A percentile compares a stretch with the other conserved stretches of the same genome.
phyloP scores from a whole-genome alignment of 2,113 vertebrate genomes.

The Eurypyga helias region DNA sequence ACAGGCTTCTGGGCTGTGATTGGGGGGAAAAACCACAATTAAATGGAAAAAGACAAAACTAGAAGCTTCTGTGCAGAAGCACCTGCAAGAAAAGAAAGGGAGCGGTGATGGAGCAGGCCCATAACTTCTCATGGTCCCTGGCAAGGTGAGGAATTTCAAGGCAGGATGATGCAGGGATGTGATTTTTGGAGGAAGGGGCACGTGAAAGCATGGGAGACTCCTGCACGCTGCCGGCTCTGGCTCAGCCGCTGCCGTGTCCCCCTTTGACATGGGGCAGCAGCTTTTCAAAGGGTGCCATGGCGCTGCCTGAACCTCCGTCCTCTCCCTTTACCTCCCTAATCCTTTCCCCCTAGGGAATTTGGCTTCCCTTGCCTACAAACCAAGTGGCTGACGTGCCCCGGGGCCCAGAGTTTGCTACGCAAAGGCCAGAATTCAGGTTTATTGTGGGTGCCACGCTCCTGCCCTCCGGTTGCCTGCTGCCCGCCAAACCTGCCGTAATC shows the following conservation, averaged over 20 bases:
- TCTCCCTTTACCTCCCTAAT: neutral
- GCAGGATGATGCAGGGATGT: neutral
- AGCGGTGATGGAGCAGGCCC: neutral
- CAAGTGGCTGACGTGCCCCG: neutral
- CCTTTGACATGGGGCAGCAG: neutral
- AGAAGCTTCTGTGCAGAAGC: neutral
- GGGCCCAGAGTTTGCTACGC: neutral
- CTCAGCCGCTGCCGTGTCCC: neutral
- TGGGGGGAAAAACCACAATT: neutral
- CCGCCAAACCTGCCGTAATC: neutral
- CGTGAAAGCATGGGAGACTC: neutral
- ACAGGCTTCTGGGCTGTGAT: neutral
- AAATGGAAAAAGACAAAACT: neutral
- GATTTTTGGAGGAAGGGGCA: neutral
- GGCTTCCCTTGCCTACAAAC: neutral
- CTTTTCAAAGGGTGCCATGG: neutral
- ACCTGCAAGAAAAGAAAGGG: neutral
- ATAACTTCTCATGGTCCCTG: neutral
- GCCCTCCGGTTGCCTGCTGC: neutral
- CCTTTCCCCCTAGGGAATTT: neutral
- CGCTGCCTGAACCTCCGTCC: neutral
- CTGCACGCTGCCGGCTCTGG: neutral
- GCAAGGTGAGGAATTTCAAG: neutral
- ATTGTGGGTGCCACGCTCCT: neutral
- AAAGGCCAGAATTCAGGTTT: constrained; percentile 39